Percentiles rank a stretch among this genome's conserved stretches.
phyloP scores from a whole-genome alignment of 2,797 vertebrate species.

The Kryptopterus vitreolus region DNA sequence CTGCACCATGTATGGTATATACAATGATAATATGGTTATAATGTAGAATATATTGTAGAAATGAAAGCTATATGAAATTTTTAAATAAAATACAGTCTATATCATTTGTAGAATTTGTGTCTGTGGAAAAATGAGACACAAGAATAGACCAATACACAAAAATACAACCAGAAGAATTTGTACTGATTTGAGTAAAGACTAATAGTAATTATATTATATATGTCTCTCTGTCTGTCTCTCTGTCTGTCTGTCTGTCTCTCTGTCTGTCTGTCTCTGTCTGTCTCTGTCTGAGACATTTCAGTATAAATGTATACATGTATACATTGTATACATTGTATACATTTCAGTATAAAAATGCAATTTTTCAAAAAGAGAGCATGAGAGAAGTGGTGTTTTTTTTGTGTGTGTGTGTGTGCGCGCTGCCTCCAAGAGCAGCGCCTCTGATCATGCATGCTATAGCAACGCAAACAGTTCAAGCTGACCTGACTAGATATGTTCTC shows the following conservation, averaged over 20 bases:
- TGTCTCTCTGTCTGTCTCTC: too few relatives aligned
- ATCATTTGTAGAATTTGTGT: background rate
- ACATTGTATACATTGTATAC: too few relatives aligned
- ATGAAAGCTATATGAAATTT: background rate
- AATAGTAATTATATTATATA: too few relatives aligned
- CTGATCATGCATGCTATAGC: constrained; percentile 44
- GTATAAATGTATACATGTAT: too few relatives aligned
- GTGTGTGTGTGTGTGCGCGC: constrained; percentile 1
- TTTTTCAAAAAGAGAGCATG: too few relatives aligned
- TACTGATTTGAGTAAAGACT: background rate
- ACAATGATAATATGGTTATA: background rate
- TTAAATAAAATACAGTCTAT: background rate
- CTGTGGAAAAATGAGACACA: background rate
- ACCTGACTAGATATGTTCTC: constrained; percentile 33
- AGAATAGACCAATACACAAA: too few relatives aligned
- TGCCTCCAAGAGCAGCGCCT: constrained; percentile 22
- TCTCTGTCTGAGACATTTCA: too few relatives aligned
- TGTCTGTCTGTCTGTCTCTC: too few relatives aligned
- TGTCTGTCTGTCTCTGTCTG: too few relatives aligned
- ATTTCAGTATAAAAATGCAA: too few relatives aligned
- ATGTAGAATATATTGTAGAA: background rate
- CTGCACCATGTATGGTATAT: background rate
- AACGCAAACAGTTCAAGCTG: constrained; percentile 44
- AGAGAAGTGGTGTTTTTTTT: too few relatives aligned
- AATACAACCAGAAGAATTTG: background rate